Conservation (phyloP, 2,113 vertebrate species). For the Plotosus lineatus region DNA sequence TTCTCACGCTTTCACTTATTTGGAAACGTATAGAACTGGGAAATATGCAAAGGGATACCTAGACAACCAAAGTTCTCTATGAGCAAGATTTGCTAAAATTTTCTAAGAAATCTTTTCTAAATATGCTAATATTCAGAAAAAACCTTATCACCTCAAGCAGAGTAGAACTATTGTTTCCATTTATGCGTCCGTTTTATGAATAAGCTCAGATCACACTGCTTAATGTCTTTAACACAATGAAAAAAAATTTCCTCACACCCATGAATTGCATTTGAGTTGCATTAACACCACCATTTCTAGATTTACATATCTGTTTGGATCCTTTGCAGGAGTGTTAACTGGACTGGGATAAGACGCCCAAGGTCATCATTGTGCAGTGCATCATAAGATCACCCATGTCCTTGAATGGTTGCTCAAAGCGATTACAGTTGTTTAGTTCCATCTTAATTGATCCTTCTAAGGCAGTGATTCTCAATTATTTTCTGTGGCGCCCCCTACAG, state of each 20-base stretch:
- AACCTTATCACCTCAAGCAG: background rate
- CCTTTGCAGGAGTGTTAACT: background rate
- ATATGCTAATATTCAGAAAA: background rate
- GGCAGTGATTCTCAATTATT: no score
- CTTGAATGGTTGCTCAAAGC: background rate
- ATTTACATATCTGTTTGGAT: background rate
- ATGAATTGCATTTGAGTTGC: background rate
- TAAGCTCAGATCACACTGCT: background rate
- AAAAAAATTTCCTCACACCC: background rate
- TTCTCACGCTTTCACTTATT: no score
- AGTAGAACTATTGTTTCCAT: background rate
- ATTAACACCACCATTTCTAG: background rate
- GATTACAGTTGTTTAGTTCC: background rate
- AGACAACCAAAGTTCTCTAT: no score
- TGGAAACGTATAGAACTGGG: no score
- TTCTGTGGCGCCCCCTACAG: no score
- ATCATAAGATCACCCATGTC: background rate
- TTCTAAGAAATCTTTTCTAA: background rate
- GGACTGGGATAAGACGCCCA: background rate
- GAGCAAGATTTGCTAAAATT: no score
- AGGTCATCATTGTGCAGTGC: background rate
- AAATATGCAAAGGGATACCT: no score
- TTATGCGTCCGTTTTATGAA: background rate
- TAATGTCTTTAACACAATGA: background rate
- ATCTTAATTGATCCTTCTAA: background rate